Evolutionary conservation across 2,888 invertebrate species (phyloP).

Genomic region (Rhyacophila evoluta): DNA sequence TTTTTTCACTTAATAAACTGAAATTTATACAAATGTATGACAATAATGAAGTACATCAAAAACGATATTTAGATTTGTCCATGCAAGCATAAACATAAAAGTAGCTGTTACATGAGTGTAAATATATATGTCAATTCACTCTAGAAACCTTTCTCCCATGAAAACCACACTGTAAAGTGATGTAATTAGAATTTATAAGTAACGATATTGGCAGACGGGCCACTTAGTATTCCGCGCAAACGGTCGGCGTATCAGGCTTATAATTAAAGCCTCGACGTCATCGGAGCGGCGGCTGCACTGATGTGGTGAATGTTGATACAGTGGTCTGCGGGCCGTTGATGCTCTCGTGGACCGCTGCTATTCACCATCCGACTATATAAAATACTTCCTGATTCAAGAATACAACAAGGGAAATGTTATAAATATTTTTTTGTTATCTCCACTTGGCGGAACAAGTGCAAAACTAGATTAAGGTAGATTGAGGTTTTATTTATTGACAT

Average conservation of each 20-base stretch:
- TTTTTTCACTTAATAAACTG: too few relatives aligned
- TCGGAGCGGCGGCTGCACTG: conserved; percentile 32
- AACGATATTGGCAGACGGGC: conserved; percentile 21
- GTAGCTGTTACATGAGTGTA: not conserved
- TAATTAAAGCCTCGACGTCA: conserved; percentile 42
- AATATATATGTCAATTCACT: not conserved
- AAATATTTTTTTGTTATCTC: not conserved
- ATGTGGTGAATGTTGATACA: conserved; percentile 30
- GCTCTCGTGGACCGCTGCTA: not conserved
- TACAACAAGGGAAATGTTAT: too few relatives aligned
- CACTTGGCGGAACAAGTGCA: too few relatives aligned
- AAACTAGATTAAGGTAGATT: too few relatives aligned
- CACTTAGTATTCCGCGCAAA: conserved; percentile 40
- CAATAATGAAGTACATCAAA: too few relatives aligned
- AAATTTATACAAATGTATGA: too few relatives aligned
- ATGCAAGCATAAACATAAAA: too few relatives aligned
- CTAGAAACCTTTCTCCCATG: conserved; percentile 16
- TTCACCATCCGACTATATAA: not conserved
- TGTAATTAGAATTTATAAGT: conserved; percentile 28
- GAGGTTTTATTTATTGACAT: too few relatives aligned
- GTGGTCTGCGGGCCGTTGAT: conserved; percentile 12
- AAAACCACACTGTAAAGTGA: conserved; percentile 16
- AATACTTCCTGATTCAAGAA: not conserved
- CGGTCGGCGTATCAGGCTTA: conserved; percentile 29
- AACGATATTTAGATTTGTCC: too few relatives aligned